Conservation (phyloP, 1,140 invertebrate species). For the Cepaea nemoralis region DNA sequence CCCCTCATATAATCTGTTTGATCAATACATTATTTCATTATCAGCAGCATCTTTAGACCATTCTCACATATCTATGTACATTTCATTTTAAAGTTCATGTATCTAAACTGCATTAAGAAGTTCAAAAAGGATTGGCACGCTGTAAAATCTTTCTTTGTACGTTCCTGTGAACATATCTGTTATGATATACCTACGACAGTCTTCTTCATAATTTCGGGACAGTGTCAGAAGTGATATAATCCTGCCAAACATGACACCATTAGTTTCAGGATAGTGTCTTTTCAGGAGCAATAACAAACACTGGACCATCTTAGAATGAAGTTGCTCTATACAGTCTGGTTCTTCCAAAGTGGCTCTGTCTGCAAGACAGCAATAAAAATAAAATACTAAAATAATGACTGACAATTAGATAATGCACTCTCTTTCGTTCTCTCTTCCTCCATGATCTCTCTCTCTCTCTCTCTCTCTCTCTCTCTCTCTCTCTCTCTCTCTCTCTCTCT, state of each 20-base stretch:
- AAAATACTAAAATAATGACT: not conserved
- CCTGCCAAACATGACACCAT: not conserved
- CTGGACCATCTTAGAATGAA: constrained; percentile 24
- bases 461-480: not conserved
- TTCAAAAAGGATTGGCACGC: not conserved
- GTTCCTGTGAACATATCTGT: not conserved
- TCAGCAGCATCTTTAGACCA: too few species aligned
- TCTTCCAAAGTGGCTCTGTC: not conserved
- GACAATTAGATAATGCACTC: not conserved
- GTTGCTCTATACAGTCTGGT: not conserved
- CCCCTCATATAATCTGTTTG: too few species aligned
- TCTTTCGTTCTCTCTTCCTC: too few species aligned
- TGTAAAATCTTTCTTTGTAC: constrained; percentile 5
- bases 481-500: too few species aligned
- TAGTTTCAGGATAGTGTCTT: not conserved
- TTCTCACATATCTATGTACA: too few species aligned
- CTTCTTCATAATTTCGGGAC: constrained; percentile 12
- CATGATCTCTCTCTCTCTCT: too few species aligned
- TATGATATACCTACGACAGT: not conserved
- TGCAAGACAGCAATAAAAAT: not conserved
- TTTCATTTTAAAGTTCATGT: too few species aligned
- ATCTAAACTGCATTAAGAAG: not conserved
- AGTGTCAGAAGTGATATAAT: constrained; percentile 15
- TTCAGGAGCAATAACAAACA: not conserved
- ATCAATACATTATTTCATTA: too few species aligned